Base-by-base conservation (phyloP, 2,888 invertebrate genomes). In the Cactoblastis cactorum region DNA sequence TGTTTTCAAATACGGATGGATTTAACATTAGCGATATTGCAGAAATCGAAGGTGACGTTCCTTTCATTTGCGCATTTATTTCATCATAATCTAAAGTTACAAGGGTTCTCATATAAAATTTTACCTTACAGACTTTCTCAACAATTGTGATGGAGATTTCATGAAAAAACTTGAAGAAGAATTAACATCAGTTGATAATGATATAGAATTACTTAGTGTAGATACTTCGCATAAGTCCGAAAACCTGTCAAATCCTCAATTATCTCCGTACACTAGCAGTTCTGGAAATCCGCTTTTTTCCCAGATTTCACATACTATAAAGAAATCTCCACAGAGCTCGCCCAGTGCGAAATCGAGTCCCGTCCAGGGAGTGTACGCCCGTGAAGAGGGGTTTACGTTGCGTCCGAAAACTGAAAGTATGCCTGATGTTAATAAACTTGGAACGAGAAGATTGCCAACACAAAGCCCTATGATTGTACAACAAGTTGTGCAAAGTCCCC, bases 21-120 rank as follows among this genome's bases (percentile, higher is more conserved):
- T 94, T 94, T 71, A 93, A 92, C 77, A 85, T 93, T 28, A 91
- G 91, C 57, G 94, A 94, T 69, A 90, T 94, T 41, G 90, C 91
- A 62, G 94, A 93, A 71, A 91, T 94, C 60, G 94, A 94, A 81
- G 94, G 94, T 28, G 15, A 38, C 14, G n/a, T 43, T n/a, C 14
- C 22, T 35, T 14, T 22, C 8, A 6, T 5, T 9, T 24, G 6
- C 24, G 35, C n/a, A 48, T 62, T 58, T 28, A 43, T 49, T 53
- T 50, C 19, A 17, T 37, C 15, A 34, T 41, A 32, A 28, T 0
- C 12, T 12, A n/a, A n/a, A n/a, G n/a, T n/a, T n/a, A 12, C 12
- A 2, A 17, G 15, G 9, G 14, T 24, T 49, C 14, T 34, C 9
- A 24, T 37, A 24, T 0, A 19, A 33, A 48, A 52, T 28, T 50